Base-by-base conservation (phyloP, 2,888 invertebrate species). In the Oscheius myriophilus region DNA sequence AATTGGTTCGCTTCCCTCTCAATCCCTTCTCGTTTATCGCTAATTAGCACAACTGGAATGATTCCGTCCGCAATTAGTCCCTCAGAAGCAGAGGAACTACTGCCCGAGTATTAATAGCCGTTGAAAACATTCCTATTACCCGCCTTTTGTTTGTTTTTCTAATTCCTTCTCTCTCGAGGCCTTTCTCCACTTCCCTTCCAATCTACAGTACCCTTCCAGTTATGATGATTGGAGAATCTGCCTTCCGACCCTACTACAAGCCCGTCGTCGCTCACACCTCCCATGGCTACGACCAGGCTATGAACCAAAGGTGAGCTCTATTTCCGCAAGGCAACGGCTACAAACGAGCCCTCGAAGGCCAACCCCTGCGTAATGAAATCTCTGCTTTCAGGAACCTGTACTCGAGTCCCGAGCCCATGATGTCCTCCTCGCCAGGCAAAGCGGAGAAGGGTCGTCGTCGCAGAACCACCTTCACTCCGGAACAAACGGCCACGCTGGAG, bases 381-480 rank as follows among this genome's bases (percentile, higher is more conserved):
- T 11, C 12, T 16, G 18, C 26, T 61, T 63, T 51, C 26, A 63
- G 63, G n/a, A 14, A 63, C 12, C 42, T 53, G 16, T 63, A 63
- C 25, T 63, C 63, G 39, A 53, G 53, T 49, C 61, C 61, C 2
- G 63, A 63, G 21, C 53, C 63, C 7, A 18, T 51, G 9, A 21
- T 53, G 18, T 63, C 63, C 9, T 41, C 63, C 2, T 52, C 52
- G 2, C 41, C 63, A 1, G 46, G 25, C 2, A 46, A 61, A 41
- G 11, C 39, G 39, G 57, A 39, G 68, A 54, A 41, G 43, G 63
- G n/a, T 45, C 71, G 71, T 41, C 70, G 80, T 23, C 74, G 78
- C 58, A 59, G 80, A 9, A 80, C 80, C 2, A 80, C 80, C 2
- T 80, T 80, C 71, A 76, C 80, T 1, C 67, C 77, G 41, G 72